These are phyloP conservation scores for Melipona bicolor DNA, from an alignment of 2,888 invertebrate genomes.

Conservation along the genomic window DNA sequence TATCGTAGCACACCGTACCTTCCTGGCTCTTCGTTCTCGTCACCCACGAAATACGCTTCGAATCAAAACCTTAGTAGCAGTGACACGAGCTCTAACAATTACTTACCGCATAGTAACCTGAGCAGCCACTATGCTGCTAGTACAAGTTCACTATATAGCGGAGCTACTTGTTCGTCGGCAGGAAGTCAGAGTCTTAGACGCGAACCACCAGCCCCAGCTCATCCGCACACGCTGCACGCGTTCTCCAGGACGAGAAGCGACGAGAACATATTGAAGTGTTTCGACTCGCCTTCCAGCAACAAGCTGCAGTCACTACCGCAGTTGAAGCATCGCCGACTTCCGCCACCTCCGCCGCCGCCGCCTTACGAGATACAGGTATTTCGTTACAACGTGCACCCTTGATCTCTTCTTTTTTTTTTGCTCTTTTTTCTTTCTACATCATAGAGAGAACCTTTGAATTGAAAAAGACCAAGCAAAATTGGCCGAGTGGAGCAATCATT, in stretches of 20 bases:
- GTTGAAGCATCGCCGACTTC: constrained; percentile 85
- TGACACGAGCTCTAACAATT: constrained; percentile 76
- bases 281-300: constrained; percentile 83
- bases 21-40: constrained; percentile 87
- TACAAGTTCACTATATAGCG: constrained; percentile 84
- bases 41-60: constrained; percentile 90
- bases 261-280: constrained; percentile 91
- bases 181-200: constrained; percentile 83
- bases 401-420: too few relatives aligned
- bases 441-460: too few relatives aligned
- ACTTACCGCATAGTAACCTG: constrained; percentile 76
- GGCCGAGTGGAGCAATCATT: too few relatives aligned
- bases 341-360: constrained; percentile 87
- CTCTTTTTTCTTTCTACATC: too few relatives aligned
- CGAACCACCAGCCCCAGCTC: constrained; percentile 81
- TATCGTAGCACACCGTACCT: constrained; percentile 94
- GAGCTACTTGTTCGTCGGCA: constrained; percentile 83
- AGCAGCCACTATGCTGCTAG: constrained; percentile 83
- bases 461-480: too few relatives aligned
- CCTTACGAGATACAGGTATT: constrained; percentile 84
- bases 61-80: constrained; percentile 89
- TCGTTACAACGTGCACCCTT: too few relatives aligned
- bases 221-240: constrained; percentile 76
- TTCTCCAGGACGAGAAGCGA: constrained; percentile 90
- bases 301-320: constrained; percentile 81